Evolutionary conservation across 1,140 invertebrate genomes (phyloP), one percentile per base, ranked within the genome.

Genomic region (Vollenhovia emeryi): DNA sequence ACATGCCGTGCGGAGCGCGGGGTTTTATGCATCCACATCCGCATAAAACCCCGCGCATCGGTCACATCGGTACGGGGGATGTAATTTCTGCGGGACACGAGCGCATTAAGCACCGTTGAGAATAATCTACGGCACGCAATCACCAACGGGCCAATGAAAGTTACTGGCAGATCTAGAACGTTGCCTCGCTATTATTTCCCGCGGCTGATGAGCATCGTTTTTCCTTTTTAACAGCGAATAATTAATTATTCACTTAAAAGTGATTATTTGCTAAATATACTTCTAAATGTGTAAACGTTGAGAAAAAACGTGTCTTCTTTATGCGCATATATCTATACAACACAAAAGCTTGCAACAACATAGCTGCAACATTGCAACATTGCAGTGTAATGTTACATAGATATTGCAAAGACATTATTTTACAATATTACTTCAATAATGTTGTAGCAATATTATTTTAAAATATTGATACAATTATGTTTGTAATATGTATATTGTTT

Each of bases 71-170:
- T 52, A 27, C 13, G 8, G 78, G n/a, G 52, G 21, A 66, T 82
- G 66, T 84, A 84, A 84, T 84, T 84, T 84, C 24, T 84, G 59
- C 45, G 71, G 24, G 55, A 84, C 71, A 84, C 71, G 57, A 78
- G 82, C 59, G 55, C 82, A 84, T 78, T 84, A 84, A 84, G 45
- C 73, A 78, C 69, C 43, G 82, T 78, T 84, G 82, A 84, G 73
- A 60, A 84, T 76, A 84, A 84, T 78, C 69, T 76, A 84, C 55
- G 24, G 55, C 82, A 84, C 73, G 82, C 82, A 84, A 84, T 76
- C 78, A 24, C 66, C 78, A 71, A 73, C 78, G 68, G 36, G 78
- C 78, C 78, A 82, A 82, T 82, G 78, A 59, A 82, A 82, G 64
- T 71, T 66, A 68, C 59, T 30, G 36, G 36, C 36, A 21, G 78